These are phyloP conservation scores for Triops cancriformis DNA, from an alignment of 1,140 invertebrate species.

Conservation along the genomic window DNA sequence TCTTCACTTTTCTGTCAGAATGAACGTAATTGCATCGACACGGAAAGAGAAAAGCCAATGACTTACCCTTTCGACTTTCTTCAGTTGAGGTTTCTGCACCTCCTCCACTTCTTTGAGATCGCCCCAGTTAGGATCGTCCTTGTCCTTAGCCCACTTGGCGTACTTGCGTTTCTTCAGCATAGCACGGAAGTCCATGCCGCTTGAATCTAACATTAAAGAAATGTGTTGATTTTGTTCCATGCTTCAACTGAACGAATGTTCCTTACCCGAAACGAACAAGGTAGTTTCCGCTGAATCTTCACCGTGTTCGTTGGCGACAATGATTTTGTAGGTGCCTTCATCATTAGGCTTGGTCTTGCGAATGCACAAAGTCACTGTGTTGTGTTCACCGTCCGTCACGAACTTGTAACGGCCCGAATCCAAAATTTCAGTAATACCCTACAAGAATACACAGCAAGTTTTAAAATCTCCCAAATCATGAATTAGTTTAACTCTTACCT, in stretches of 20 bases:
- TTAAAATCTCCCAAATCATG: too few species aligned
- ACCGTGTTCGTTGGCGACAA: conserved; percentile 85
- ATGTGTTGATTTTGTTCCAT: conserved; percentile 29
- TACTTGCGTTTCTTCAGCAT: conserved; percentile 96
- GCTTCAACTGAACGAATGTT: conserved; percentile 18
- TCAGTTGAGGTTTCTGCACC: conserved; percentile 62
- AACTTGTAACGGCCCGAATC: conserved; percentile 89
- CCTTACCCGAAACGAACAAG: conserved; percentile 89
- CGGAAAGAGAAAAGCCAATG: conserved; percentile 22
- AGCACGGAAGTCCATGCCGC: conserved; percentile 96
- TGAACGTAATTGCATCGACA: not conserved
- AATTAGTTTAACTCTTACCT: conserved; percentile 48
- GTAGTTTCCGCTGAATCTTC: conserved; percentile 90
- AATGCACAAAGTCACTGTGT: conserved; percentile 85
- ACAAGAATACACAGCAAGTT: conserved; percentile 27
- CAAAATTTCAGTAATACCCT: conserved; percentile 74
- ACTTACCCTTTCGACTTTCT: conserved; percentile 85
- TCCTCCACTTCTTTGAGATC: conserved; percentile 88
- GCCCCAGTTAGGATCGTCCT: conserved; percentile 82
- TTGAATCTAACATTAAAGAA: conserved; percentile 58
- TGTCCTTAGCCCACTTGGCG: conserved; percentile 82
- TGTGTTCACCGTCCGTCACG: conserved; percentile 77
- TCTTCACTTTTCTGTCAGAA: not conserved
- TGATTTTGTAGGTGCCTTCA: conserved; percentile 92
- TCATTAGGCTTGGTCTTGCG: conserved; percentile 92